Conservation (phyloP, 2,113 vertebrate genomes). For the Paracanthobrama guichenoti region DNA sequence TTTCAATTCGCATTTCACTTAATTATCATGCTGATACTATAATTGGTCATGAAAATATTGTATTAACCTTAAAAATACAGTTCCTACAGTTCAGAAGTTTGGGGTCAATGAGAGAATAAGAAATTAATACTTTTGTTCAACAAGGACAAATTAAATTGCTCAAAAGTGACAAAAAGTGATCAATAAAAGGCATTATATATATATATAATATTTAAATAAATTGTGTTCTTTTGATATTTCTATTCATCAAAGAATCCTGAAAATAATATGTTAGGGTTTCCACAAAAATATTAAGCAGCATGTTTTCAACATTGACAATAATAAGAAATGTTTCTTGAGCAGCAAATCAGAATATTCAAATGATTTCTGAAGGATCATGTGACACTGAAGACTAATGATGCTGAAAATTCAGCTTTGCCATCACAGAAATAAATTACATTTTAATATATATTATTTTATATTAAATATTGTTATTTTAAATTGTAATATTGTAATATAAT, state of each 20-base stretch:
- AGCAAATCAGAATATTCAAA: not conserved
- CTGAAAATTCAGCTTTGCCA: not conserved
- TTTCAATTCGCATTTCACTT: not conserved
- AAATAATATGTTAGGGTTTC: too few species aligned
- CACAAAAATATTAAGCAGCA: too few species aligned
- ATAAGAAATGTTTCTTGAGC: too few species aligned
- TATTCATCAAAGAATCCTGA: not conserved
- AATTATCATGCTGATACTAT: not conserved
- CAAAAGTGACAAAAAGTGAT: not conserved
- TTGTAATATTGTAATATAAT: not conserved
- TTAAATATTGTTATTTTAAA: not conserved
- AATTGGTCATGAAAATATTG: not conserved
- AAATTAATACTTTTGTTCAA: not conserved
- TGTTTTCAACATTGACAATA: too few species aligned
- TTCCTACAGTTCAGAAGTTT: not conserved
- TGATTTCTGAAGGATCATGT: not conserved
- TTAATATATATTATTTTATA: not conserved
- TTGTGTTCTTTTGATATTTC: not conserved
- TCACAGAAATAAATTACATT: not conserved
- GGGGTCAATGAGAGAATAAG: not conserved
- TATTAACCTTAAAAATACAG: not conserved
- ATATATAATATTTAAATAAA: not conserved
- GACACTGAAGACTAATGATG: not conserved
- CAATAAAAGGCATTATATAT: not conserved
- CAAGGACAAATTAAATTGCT: not conserved